phyloP scores from a whole-genome alignment of 2,888 invertebrate species.

The Anaspis maculata region DNA sequence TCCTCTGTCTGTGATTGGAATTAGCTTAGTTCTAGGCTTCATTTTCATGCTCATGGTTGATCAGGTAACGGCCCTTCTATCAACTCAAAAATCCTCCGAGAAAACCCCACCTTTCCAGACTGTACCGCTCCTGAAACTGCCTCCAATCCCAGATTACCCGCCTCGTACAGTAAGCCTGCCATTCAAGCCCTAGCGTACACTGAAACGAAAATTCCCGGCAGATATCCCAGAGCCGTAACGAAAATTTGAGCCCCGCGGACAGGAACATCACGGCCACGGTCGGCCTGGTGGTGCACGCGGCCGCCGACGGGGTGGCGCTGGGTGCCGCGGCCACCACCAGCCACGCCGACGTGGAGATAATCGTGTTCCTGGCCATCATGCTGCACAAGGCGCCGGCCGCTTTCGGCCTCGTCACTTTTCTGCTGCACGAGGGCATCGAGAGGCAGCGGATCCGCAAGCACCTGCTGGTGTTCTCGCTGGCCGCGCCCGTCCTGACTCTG shows the following conservation, averaged over 20 bases:
- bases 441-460: slow-evolving; percentile 79
- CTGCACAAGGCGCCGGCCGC: slow-evolving; percentile 98
- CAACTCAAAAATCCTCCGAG: slow-evolving; percentile 1
- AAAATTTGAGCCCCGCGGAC: slow-evolving; percentile 54
- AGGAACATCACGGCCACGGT: slow-evolving; percentile 88
- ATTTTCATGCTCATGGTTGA: slow-evolving; percentile 97
- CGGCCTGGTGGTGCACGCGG: slow-evolving; percentile 96
- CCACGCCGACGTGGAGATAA: slow-evolving; percentile 92
- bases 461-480: slow-evolving; percentile 81
- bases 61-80: slow-evolving; percentile 46
- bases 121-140: too few species aligned
- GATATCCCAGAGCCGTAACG: slow-evolving; percentile 48
- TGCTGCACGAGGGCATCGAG: slow-evolving; percentile 91
- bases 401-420: slow-evolving; percentile 95
- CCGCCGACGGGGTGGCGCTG: slow-evolving; percentile 94
- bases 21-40: slow-evolving; percentile 90
- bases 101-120: too few species aligned
- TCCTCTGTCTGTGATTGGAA: slow-evolving; percentile 77
- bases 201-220: slow-evolving; percentile 16
- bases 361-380: slow-evolving; percentile 98
- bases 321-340: slow-evolving; percentile 98
- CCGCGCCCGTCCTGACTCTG: slow-evolving; percentile 85
- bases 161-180: too few species aligned
- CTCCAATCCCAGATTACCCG: too few species aligned
- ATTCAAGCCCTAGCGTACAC: too few species aligned